phyloP scores from a whole-genome alignment of 2,888 invertebrate genomes.

The Cloeon dipterum region DNA sequence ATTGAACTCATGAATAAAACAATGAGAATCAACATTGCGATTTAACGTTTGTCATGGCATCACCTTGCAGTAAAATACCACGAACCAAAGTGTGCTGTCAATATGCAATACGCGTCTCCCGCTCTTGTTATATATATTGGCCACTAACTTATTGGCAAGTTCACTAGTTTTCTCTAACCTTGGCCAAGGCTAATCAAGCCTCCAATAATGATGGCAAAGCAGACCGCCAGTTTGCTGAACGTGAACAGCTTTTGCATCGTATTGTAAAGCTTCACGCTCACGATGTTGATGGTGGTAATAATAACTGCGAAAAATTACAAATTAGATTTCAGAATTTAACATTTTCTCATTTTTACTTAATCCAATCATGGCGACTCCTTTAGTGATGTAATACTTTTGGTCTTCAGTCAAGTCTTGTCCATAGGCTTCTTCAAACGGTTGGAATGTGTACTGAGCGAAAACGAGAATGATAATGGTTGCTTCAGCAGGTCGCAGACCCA shows the following conservation, averaged over 20 bases:
- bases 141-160: no score
- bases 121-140: no score
- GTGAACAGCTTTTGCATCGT: constrained; percentile 62
- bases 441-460: constrained; percentile 49
- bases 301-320: background rate
- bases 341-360: constrained; percentile 26
- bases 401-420: constrained; percentile 16
- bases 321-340: background rate
- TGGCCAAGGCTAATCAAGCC: no score
- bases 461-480: constrained; percentile 53
- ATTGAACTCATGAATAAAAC: no score
- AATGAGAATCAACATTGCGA: no score
- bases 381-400: constrained; percentile 27
- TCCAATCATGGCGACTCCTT: constrained; percentile 35
- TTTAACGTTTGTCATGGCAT: no score
- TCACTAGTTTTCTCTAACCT: no score
- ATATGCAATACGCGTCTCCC: no score
- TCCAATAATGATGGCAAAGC: constrained; percentile 49
- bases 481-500: constrained; percentile 51
- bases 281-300: constrained; percentile 31
- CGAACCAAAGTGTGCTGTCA: no score
- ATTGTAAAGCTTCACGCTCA: constrained; percentile 55
- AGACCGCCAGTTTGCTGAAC: constrained; percentile 51
- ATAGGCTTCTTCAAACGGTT: constrained; percentile 24
- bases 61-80: no score